These are phyloP conservation scores for Ianthella basta DNA, from an alignment of 37 sponge, comb jelly and placozoan genomes.

Conservation along the genomic window DNA sequence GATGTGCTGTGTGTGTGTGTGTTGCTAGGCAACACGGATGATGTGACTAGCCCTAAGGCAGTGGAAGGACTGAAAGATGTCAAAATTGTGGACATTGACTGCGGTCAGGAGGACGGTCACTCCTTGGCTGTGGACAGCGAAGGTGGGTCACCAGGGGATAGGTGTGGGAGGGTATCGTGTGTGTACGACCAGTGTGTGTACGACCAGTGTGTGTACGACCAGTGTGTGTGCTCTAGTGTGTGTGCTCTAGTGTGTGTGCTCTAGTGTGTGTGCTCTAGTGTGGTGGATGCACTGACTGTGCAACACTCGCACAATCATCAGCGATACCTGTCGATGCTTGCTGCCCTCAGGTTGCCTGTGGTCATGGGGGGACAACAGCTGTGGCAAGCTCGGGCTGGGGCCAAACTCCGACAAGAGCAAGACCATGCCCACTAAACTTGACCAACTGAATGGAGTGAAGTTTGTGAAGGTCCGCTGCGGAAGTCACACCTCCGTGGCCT, in stretches of 20 bases:
- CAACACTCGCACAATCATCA: no score
- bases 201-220: neutral
- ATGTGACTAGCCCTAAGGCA: conserved; percentile 74
- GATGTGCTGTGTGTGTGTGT: conserved; percentile 1
- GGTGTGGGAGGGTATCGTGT: no score
- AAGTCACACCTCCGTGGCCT: conserved; percentile 75
- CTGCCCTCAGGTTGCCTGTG: conserved; percentile 71
- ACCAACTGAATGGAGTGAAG: conserved; percentile 21
- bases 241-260: conserved; percentile 10
- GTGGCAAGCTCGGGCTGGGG: conserved; percentile 83
- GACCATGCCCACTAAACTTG: conserved; percentile 45
- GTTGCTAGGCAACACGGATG: conserved; percentile 74
- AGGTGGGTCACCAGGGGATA: conserved; percentile 51
- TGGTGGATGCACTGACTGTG: neutral
- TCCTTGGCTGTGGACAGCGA: conserved; percentile 81
- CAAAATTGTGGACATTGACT: conserved; percentile 70
- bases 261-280: neutral
- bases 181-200: neutral
- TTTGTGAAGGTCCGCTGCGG: conserved; percentile 73
- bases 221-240: conserved; percentile 16
- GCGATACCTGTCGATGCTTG: no score
- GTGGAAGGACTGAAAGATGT: conserved; percentile 59
- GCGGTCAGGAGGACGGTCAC: conserved; percentile 91
- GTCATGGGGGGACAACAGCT: conserved; percentile 93
- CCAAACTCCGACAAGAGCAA: conserved; percentile 56